Evolutionary conservation across 2,888 invertebrate genomes (phyloP).

Genomic region (Scaptodrosophila latifasciaeformis): DNA sequence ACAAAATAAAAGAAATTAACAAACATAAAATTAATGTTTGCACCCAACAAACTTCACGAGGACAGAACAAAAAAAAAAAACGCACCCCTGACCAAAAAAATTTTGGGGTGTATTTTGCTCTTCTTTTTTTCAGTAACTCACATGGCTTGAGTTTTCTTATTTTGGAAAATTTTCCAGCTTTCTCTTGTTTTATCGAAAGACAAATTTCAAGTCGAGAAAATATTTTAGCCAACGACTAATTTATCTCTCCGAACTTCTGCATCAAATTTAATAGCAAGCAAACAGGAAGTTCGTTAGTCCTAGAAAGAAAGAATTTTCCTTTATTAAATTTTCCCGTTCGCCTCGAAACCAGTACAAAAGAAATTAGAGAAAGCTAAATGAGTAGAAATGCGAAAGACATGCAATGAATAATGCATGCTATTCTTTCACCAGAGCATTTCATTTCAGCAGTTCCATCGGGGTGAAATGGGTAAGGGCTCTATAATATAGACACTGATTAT

Average conservation of each 20-base stretch:
- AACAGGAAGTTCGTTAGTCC: slow-evolving; percentile 58
- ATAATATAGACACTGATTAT: no score
- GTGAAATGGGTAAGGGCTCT: no score
- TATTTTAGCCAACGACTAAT: slow-evolving; percentile 3
- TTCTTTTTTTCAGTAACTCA: no score
- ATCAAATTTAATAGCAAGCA: slow-evolving; percentile 34
- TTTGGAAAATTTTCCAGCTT: no score
- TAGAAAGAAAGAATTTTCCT: slow-evolving; percentile 43
- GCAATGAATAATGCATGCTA: slow-evolving; percentile 71
- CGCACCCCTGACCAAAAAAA: background rate
- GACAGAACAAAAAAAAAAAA: slow-evolving; percentile 3
- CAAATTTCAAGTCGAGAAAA: slow-evolving; percentile 1
- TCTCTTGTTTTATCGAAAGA: background rate
- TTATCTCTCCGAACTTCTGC: slow-evolving; percentile 30
- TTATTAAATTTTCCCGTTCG: slow-evolving; percentile 54
- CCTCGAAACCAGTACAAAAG: background rate
- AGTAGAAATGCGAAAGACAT: slow-evolving; percentile 60
- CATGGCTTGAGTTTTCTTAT: no score
- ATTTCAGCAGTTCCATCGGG: background rate
- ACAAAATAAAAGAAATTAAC: slow-evolving; percentile 68
- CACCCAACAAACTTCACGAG: slow-evolving; percentile 57
- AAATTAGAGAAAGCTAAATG: slow-evolving; percentile 45
- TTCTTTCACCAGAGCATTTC: slow-evolving; percentile 41
- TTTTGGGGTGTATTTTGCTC: no score
- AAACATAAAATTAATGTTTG: slow-evolving; percentile 71